phyloP scores from a whole-genome alignment of 2,888 invertebrate genomes.

The Cheilosia vulpina region DNA sequence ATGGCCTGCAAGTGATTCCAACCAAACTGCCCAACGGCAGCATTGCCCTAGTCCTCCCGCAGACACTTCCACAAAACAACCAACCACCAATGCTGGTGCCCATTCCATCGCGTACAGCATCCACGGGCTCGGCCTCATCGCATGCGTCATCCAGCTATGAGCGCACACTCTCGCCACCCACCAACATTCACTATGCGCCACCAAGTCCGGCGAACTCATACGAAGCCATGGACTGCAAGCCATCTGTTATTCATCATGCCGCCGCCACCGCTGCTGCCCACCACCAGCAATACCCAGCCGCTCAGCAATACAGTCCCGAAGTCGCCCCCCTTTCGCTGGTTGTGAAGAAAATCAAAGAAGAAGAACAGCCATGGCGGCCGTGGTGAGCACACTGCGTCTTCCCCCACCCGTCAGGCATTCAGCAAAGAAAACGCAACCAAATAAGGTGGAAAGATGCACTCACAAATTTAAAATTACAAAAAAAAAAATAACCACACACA shows the following conservation, averaged over 20 bases:
- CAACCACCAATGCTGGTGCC: constrained; percentile 89
- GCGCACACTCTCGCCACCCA: constrained; percentile 84
- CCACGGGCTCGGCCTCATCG: constrained; percentile 88
- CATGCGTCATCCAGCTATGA: constrained; percentile 84
- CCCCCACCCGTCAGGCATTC: constrained; percentile 37
- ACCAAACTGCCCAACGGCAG: constrained; percentile 93
- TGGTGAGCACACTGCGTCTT: constrained; percentile 85
- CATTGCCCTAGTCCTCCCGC: constrained; percentile 91
- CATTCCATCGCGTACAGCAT: constrained; percentile 89
- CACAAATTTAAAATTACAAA: constrained; percentile 20
- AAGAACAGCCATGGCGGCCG: constrained; percentile 92
- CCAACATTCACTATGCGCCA: constrained; percentile 84
- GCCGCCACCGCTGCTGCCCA: constrained; percentile 82
- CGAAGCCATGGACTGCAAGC: constrained; percentile 84
- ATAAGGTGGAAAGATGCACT: constrained; percentile 60
- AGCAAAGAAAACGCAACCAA: constrained; percentile 51
- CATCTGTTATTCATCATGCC: constrained; percentile 84
- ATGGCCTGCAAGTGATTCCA: constrained; percentile 91
- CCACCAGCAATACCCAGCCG: constrained; percentile 43
- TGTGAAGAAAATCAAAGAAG: constrained; percentile 87
- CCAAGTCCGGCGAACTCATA: constrained; percentile 85
- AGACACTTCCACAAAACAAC: constrained; percentile 87
- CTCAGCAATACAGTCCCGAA: constrained; percentile 63
- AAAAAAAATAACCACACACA: not conserved
- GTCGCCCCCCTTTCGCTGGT: constrained; percentile 88